Evolutionary conservation across 1,140 invertebrate genomes (phyloP), one percentile per base, ranked within the genome.

Genomic region (Leptonema lineaticorne): DNA sequence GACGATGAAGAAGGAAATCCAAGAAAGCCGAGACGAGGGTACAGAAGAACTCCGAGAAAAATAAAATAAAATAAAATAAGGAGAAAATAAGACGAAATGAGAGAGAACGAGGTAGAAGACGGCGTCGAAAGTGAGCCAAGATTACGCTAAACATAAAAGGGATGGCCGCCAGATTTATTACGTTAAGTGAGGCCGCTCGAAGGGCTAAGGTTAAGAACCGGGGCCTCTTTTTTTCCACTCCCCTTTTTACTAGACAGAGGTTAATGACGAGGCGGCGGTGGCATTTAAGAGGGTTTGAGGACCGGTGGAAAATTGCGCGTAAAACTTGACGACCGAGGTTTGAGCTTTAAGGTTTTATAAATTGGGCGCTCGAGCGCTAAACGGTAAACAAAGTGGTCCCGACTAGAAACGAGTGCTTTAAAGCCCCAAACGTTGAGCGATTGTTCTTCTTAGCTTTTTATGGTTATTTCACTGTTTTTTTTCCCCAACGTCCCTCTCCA

Each of bases 81-180:
- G n/a, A n/a, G n/a, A n/a, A n/a, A n/a, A n/a, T n/a, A n/a, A n/a
- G n/a, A n/a, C n/a, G n/a, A n/a, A n/a, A n/a, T n/a, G n/a, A n/a
- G 37, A 11, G 11, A 11, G 30, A 33, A 33, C 30, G 30, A 16
- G 66, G 68, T 68, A 70, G 62, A 72, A 59, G 46, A 9, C 37
- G 20, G 8, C 24, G 50, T 30, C 59, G 68, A 45, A 71, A 67
- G 67, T 63, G 64, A 69, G 67, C 66, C 64, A 64, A 68, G 70
- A 71, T 71, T 68, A 71, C 66, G 66, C 27, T 59, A 59, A 69
- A 69, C 67, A 69, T 72, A 72, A 72, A 72, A 60, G 68, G 67
- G 71, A 72, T 72, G 68, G 70, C 63, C 67, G 41, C 59, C 64
- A 69, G 67, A 69, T 72, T 72, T 72, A 72, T 72, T 72, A 69